Conservation (phyloP, 2,113 vertebrate species). For the Catharus bicknelli region DNA sequence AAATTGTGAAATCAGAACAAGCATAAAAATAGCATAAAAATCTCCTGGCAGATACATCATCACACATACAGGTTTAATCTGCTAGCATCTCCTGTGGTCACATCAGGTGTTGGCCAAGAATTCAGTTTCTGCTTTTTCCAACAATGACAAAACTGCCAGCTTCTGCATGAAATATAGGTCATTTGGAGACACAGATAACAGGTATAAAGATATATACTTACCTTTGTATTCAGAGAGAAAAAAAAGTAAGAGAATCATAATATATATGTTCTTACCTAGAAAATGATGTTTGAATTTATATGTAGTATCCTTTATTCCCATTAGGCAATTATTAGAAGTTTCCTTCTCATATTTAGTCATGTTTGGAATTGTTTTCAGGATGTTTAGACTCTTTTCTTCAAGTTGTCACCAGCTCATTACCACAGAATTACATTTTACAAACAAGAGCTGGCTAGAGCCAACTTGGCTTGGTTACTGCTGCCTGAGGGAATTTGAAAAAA, state of each 20-base stretch:
- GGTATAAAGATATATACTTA: not conserved
- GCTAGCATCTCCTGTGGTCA: not conserved
- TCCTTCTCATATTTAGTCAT: constrained; percentile 53
- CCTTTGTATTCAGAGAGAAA: not conserved
- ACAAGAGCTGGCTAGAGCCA: constrained; percentile 66
- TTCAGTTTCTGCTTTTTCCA: constrained; percentile 22
- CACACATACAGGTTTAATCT: not conserved
- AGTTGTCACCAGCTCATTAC: constrained; percentile 76
- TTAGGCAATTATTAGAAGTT: constrained; percentile 39
- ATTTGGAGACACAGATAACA: constrained; percentile 12
- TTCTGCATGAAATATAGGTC: constrained; percentile 15
- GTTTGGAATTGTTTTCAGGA: constrained; percentile 70
- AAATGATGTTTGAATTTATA: not conserved
- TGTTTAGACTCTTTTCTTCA: constrained; percentile 71
- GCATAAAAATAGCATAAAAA: not conserved
- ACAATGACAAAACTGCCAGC: constrained; percentile 4
- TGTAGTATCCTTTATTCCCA: not conserved
- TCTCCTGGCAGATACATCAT: not conserved
- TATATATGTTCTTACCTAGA: not conserved
- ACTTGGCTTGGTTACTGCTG: constrained; percentile 63
- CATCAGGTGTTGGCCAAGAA: constrained; percentile 26
- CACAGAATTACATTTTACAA: constrained; percentile 75
- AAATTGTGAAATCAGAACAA: not conserved
- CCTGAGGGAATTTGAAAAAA: constrained; percentile 66
- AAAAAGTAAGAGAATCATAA: not conserved